Evolutionary conservation across 2,113 vertebrate genomes (phyloP).

Genomic region (Eptesicus fuscus): DNA sequence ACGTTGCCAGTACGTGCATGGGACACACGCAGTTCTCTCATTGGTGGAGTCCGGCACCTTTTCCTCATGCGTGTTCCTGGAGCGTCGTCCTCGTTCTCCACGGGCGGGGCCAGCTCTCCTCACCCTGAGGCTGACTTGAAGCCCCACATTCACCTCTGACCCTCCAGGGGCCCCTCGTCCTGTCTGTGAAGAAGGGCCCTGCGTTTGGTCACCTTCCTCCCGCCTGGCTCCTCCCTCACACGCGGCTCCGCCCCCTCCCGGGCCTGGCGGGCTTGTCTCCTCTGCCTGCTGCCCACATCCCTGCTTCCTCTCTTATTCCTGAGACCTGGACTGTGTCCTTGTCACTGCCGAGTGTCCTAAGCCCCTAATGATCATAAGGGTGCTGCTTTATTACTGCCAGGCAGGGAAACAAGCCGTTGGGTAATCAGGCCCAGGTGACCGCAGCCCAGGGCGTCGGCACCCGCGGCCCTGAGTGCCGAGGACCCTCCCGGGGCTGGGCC

Average conservation of each 20-base stretch:
- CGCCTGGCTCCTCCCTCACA: not conserved
- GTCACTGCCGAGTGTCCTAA: not conserved
- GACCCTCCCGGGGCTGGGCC: too few relatives aligned
- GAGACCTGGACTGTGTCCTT: not conserved
- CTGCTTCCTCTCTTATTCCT: not conserved
- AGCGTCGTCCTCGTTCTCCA: not conserved
- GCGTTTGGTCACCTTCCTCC: not conserved
- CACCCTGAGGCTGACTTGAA: too few relatives aligned
- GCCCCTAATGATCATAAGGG: not conserved
- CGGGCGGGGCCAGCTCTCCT: not conserved
- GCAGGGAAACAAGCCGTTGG: not conserved
- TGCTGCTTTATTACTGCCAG: not conserved
- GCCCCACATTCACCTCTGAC: not conserved
- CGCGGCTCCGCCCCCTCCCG: too few relatives aligned
- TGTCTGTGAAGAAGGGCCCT: not conserved
- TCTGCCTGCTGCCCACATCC: not conserved
- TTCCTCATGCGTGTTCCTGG: not conserved
- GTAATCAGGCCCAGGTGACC: too few relatives aligned
- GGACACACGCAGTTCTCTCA: not conserved
- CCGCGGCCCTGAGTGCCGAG: too few relatives aligned
- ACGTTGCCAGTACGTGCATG: rapidly evolving
- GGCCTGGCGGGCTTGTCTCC: not conserved
- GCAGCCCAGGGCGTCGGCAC: too few relatives aligned
- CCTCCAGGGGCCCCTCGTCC: not conserved
- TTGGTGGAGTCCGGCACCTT: not conserved